These are phyloP conservation scores for Drosophila sulfurigaster DNA, from an alignment of 1,140 invertebrate species.

Conservation along the genomic window DNA sequence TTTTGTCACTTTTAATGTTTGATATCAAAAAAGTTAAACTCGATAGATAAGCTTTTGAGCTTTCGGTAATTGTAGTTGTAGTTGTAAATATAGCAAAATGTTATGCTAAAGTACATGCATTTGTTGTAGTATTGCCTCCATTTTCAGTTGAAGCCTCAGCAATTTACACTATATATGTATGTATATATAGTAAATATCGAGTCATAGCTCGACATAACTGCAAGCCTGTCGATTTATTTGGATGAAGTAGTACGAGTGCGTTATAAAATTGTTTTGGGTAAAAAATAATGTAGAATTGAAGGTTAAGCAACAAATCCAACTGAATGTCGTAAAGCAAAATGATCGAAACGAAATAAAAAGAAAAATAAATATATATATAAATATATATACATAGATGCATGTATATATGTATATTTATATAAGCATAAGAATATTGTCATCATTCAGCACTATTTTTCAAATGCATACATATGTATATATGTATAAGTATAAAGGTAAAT, in stretches of 20 bases:
- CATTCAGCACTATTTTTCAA: slow-evolving; percentile 36
- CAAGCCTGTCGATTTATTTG: slow-evolving; percentile 30
- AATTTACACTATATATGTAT: slow-evolving; percentile 17
- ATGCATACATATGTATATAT: slow-evolving; percentile 30
- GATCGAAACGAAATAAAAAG: slow-evolving; percentile 12
- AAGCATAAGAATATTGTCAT: slow-evolving; percentile 31
- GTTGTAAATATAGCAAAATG: slow-evolving; percentile 39
- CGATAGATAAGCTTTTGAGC: slow-evolving; percentile 22
- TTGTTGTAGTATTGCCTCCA: slow-evolving; percentile 16
- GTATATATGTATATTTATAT: slow-evolving; percentile 26
- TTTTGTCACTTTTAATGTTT: neutral
- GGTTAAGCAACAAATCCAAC: slow-evolving; percentile 55
- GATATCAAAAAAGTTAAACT: neutral
- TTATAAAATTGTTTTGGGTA: slow-evolving; percentile 53
- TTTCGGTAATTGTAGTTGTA: slow-evolving; percentile 27
- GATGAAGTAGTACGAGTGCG: slow-evolving; percentile 54
- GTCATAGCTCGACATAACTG: slow-evolving; percentile 20
- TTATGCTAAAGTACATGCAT: slow-evolving; percentile 49
- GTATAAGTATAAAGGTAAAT: slow-evolving; percentile 41
- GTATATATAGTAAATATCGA: slow-evolving; percentile 15
- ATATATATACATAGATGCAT: slow-evolving; percentile 24
- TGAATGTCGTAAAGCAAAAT: slow-evolving; percentile 53
- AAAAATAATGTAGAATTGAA: slow-evolving; percentile 34
- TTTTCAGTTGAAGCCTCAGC: slow-evolving; percentile 25
- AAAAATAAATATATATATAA: neutral